These are phyloP conservation scores for Eulemur coronatus DNA, from an alignment of 2,797 vertebrate species.

Conservation along the genomic window DNA sequence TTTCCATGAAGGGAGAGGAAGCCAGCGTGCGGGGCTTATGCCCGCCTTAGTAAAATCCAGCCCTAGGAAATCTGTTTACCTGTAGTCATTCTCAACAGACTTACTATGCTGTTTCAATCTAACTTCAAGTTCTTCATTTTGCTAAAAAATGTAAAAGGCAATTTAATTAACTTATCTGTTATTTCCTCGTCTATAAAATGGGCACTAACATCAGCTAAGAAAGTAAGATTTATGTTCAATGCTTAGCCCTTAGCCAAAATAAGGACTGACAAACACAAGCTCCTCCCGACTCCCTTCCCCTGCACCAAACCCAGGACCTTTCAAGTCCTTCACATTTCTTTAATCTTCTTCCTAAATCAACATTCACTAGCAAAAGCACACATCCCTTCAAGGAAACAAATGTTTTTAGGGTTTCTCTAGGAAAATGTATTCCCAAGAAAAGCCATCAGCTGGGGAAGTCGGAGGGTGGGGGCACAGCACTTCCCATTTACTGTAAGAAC, in stretches of 20 bases:
- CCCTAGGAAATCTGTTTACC: too few species aligned
- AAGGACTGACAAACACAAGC: background rate
- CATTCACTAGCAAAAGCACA: constrained; percentile 32
- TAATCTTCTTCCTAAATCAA: constrained; percentile 58
- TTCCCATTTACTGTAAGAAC: constrained; percentile 4
- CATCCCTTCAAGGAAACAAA: constrained; percentile 55
- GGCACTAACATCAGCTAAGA: background rate
- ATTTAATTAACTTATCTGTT: background rate
- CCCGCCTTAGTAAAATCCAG: background rate
- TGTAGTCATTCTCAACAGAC: background rate
- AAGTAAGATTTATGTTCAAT: background rate
- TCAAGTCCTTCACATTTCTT: background rate
- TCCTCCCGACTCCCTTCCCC: background rate
- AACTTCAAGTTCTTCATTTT: background rate
- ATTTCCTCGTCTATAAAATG: background rate
- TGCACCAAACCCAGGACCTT: background rate
- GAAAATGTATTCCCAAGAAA: constrained; percentile 21
- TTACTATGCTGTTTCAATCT: background rate
- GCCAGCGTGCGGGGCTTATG: rapidly evolving
- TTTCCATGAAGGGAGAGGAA: background rate
- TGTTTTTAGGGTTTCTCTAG: constrained; percentile 1
- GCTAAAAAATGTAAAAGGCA: background rate
- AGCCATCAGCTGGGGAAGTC: background rate
- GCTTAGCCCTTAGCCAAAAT: background rate
- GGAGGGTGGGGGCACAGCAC: background rate